Evolutionary conservation across 2,888 invertebrate genomes (phyloP), one percentile per base, ranked within the genome.

Genomic region (Spicauda simplicius): DNA sequence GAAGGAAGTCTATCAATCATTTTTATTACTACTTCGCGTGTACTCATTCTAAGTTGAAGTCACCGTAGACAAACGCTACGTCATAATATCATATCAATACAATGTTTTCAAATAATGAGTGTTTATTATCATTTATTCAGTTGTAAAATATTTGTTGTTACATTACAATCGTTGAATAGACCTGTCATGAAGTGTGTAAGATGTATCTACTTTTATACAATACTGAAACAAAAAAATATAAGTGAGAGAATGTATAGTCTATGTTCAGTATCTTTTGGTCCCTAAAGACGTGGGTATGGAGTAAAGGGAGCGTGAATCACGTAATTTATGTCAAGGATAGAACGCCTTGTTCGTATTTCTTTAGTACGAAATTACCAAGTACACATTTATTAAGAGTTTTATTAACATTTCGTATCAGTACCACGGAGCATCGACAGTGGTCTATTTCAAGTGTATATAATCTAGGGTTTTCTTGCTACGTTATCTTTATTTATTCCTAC

Each of bases 111-210:
- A 54, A 54, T 54, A 25, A 14, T 54, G 16, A 48, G 12, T 54
- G 54, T 54, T 54, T 54, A 30, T 54, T 54, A 7, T 54, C n/a
- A 14, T 54, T n/a, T 20, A 30, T 54, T 54, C 54, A 54, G 30
- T 54, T 6, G 20, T 54, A 54, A 30, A 54, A 54, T 54, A 30
- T 54, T 54, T 54, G 54, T 54, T 54, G n/a, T 54, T 7, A 54
- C 16, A 53, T 53, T 11, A 53, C 54, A 54, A 16, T 48, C 16
- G 16, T 16, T 48, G 41, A 14, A 48, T 48, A 16, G 16, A n/a
- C 5, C 16, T 48, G 16, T 48, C n/a, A 16, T 16, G 16, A 6
- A 7, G 7, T 16, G 16, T 48, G 16, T 25, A 48, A 48, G 14
- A n/a, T n/a, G 7, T 48, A 6, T 2, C 1, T 14, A 14, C 6